Evolutionary conservation across 2,888 invertebrate species (phyloP), one percentile per base, ranked within the genome.

Genomic region (Herminia tarsipennalis): DNA sequence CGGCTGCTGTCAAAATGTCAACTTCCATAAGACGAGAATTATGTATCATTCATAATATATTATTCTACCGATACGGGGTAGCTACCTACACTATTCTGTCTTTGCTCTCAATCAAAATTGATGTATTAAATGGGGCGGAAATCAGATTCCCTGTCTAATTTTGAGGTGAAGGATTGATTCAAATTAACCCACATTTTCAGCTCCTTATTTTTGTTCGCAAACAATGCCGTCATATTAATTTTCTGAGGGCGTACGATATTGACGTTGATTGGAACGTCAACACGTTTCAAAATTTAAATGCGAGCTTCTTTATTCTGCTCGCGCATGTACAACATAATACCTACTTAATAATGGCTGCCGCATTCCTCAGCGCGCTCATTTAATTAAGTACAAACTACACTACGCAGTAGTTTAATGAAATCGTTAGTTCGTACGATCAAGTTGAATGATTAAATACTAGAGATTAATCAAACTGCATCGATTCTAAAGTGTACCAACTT

Each of bases 311-410:
- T 83, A 86, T 88, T 81, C 85, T 67, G 74, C 57, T 55, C 78
- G 72, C 76, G 58, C 71, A 74, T 72, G 66, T 70, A 76, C 66
- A 71, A 78, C 80, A 78, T 80, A 73, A 80, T 81, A 79, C n/a
- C n/a, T n/a, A n/a, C n/a, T n/a, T n/a, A 81, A 76, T 78, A 81
- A 78, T 77, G 78, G 73, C 83, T 88, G 71, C 87, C 89, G 89
- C 89, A 89, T 90, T 88, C 89, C 83, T 67, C 68, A 57, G 68
- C 63, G 57, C 74, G 75, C 69, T 70, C 40, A 56, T 57, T 53
- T 55, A 65, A 66, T 64, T 65, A 56, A 52, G 51, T 59, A 48
- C 43, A 47, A 51, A 21, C 27, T 22, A 17, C 20, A 34, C 37
- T 52, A 44, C 63, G 49, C 54, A 64, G 47, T 56, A 51, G 39